Evolutionary conservation across 2,888 invertebrate species (phyloP), one percentile per base, ranked within the genome.

Genomic region (Sinopyrophorus schimmeli): DNA sequence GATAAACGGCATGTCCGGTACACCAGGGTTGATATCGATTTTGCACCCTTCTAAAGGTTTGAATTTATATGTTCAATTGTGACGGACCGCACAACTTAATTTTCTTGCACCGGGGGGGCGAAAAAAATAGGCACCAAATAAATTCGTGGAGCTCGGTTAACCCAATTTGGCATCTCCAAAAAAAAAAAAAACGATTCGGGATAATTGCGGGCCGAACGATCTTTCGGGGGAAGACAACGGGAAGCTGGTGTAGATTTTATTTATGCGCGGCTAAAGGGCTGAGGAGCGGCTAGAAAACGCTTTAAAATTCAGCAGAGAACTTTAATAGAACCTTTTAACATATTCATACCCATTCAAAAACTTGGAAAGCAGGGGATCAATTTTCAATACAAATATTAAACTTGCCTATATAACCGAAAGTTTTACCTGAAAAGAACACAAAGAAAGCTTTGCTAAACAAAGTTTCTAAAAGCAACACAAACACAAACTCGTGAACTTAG

Each of bases 1-100:
- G 64, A 69, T 66, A 68, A 68, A 70, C 66, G 64, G 61, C 66
- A 59, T 64, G 68, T 67, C 68, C 65, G 63, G 59, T 65, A 59
- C 67, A 68, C 61, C 61, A 53, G 59, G 56, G 57, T 53, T 53
- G 49, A 55, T 65, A 70, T 70, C 65, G 68, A 69, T 70, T 67
- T 64, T 51, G n/a, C n/a, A 56, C 60, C 64, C 66, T 63, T 60
- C 58, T 64, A 63, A 60, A 58, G 56, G 49, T 55, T 53, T 53
- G 50, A 35, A 49, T 49, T 48, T 41, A 47, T 44, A 53, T 42
- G 52, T 47, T 53, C 49, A 30, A 44, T 47, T 50, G 39, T 43
- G 37, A 30, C 17, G n/a, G n/a, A n/a, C n/a, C n/a, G n/a, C n/a
- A n/a, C n/a, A n/a, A n/a, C n/a, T n/a, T n/a, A n/a, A n/a, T n/a